These are phyloP conservation scores for Bombus haemorrhoidalis DNA, from an alignment of 1,140 invertebrate genomes.

Conservation along the genomic window DNA sequence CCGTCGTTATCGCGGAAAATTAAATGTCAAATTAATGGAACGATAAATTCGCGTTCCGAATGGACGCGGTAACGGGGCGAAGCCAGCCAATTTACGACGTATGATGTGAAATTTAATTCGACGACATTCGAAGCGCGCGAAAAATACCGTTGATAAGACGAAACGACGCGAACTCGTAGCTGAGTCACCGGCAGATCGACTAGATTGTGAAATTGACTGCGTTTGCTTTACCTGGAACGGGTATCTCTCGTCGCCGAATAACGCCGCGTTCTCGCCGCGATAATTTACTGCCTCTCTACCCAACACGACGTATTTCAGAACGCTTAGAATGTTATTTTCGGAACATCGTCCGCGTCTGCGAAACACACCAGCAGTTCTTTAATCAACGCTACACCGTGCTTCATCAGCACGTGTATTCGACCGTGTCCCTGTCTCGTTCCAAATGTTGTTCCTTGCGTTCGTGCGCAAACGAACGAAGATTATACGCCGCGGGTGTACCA, in stretches of 20 bases:
- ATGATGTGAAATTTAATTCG: constrained; percentile 60
- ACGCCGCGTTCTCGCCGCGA: not conserved
- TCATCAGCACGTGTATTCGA: too few species aligned
- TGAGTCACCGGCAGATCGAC: not conserved
- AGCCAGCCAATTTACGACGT: constrained; percentile 56
- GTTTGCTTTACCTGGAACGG: not conserved
- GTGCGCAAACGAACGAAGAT: not conserved
- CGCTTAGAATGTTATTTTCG: too few species aligned
- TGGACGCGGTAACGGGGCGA: constrained; percentile 16
- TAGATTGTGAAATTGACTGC: constrained; percentile 45
- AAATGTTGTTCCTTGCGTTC: not conserved
- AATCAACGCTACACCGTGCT: too few species aligned
- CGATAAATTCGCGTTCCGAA: constrained; percentile 58
- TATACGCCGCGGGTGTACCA: not conserved
- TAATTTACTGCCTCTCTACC: not conserved
- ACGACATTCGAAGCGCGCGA: constrained; percentile 49
- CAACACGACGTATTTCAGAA: too few species aligned
- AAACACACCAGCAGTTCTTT: too few species aligned
- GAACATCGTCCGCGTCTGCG: too few species aligned
- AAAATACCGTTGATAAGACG: not conserved
- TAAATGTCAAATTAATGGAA: constrained; percentile 67
- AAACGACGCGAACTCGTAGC: too few species aligned
- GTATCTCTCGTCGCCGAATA: too few species aligned
- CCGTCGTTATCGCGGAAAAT: constrained; percentile 58
- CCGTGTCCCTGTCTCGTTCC: not conserved